Base-by-base conservation (phyloP, 2,888 invertebrate species). In the Aromia moschata region DNA sequence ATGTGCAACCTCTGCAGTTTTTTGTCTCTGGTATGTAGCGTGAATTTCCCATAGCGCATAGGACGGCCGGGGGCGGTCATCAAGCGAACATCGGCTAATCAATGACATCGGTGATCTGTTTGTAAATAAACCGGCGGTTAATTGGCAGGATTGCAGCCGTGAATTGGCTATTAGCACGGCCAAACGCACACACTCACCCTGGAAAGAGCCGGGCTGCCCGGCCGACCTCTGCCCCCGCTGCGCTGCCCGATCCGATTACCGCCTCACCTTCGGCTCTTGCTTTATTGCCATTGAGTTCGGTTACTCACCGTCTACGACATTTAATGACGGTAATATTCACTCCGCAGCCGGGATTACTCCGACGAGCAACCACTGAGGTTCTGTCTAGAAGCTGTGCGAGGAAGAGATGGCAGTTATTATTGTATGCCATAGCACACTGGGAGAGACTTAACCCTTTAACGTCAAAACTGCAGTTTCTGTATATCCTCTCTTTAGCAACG, bases 101-200 rank as follows among this genome's bases (percentile, higher is more conserved):
- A 65, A 61, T 64, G 67, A 65, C 65, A 65, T 59, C 60, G 68
- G 56, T 64, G 66, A 71, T 74, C 71, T 71, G 70, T 68, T 74
- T 74, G 77, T 76, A 77, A 78, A 79, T 78, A 78, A 77, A 77
- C 75, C 73, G 73, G 62, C 70, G 73, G 73, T 77, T 79, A 79
- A 79, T 79, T 79, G 79, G 77, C 74, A 73, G 73, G 74, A 73
- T 72, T 75, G 76, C 72, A 71, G 70, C 72, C 68, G 68, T 82
- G 82, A 82, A 83, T 83, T 82, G 82, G 81, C 82, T 81, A 83
- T 83, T 82, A 82, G 80, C 75, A 77, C 77, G 78, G 78, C 72
- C 78, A 80, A 81, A 81, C 80, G 80, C 79, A 80, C 80, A 80
- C 79, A 66, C 41, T 40, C 41, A 51, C 51, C 41, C 41, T 30